Conservation (phyloP, 1,140 invertebrate genomes). For the Ruditapes philippinarum region DNA sequence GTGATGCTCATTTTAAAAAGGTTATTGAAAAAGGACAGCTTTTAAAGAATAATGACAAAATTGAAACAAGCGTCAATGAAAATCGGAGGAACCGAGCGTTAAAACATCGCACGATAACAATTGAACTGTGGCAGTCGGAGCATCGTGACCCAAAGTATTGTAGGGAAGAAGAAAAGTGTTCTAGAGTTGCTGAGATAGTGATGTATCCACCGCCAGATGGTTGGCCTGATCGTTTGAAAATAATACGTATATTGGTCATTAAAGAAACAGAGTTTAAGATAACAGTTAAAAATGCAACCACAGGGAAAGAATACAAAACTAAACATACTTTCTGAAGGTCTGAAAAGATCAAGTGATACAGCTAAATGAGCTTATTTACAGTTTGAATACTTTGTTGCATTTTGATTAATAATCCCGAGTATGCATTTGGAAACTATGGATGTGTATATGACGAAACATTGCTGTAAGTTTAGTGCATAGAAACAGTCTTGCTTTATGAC, state of each 20-base stretch:
- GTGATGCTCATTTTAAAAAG: background rate
- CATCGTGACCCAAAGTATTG: slow-evolving; percentile 1
- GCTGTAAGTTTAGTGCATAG: too few species aligned
- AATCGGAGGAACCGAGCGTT: too few species aligned
- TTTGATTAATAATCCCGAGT: too few species aligned
- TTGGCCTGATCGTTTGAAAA: background rate
- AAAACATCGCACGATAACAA: background rate
- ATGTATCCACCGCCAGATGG: background rate
- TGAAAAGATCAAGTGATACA: too few species aligned
- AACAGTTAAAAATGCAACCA: background rate
- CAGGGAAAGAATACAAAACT: background rate
- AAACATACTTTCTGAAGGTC: too few species aligned
- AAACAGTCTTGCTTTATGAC: too few species aligned
- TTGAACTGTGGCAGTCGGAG: background rate
- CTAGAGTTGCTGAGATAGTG: background rate
- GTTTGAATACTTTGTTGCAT: too few species aligned
- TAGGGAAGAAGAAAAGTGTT: background rate
- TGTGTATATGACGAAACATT: too few species aligned
- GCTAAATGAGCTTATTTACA: too few species aligned
- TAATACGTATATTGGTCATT: background rate
- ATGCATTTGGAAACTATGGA: too few species aligned
- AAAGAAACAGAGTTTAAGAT: slow-evolving; percentile 13
- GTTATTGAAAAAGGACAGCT: background rate
- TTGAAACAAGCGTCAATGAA: background rate
- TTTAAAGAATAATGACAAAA: background rate